Conservation (phyloP, 2,797 vertebrate species). For the Varecia variegata region DNA sequence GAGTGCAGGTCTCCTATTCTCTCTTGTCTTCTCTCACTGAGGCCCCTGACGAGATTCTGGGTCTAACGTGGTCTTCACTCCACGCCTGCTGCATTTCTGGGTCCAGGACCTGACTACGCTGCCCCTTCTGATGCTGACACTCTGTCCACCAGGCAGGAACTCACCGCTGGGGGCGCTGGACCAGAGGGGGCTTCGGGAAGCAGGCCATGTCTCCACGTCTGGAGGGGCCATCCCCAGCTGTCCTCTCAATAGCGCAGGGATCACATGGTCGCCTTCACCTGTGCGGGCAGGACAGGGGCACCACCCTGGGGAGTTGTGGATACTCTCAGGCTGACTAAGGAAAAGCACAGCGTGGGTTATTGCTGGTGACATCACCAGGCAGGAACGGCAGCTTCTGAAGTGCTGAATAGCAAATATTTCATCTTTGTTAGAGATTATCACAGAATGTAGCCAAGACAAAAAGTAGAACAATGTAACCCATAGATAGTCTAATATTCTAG, state of each 20-base stretch:
- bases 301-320: neutral
- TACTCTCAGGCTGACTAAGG: neutral
- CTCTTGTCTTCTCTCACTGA: neutral
- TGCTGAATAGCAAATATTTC: neutral
- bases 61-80: neutral
- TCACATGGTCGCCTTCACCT: neutral
- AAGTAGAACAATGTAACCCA: neutral
- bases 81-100: neutral
- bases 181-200: neutral
- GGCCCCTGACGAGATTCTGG: fast-evolving
- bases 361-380: neutral
- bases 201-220: neutral
- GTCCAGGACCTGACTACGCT: neutral
- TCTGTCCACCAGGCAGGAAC: too few species aligned
- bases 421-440: neutral
- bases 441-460: neutral
- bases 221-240: neutral
- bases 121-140: neutral
- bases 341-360: neutral
- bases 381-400: neutral
- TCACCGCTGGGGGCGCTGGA: neutral
- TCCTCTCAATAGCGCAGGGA: neutral
- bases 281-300: neutral
- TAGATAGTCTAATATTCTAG: neutral
- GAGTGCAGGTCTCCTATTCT: neutral